A percentile compares a stretch with the other conserved stretches of the same genome.
These are phyloP conservation scores for Dendroctonus valens DNA, from an alignment of 1,140 invertebrate genomes.

Conservation along the genomic window DNA sequence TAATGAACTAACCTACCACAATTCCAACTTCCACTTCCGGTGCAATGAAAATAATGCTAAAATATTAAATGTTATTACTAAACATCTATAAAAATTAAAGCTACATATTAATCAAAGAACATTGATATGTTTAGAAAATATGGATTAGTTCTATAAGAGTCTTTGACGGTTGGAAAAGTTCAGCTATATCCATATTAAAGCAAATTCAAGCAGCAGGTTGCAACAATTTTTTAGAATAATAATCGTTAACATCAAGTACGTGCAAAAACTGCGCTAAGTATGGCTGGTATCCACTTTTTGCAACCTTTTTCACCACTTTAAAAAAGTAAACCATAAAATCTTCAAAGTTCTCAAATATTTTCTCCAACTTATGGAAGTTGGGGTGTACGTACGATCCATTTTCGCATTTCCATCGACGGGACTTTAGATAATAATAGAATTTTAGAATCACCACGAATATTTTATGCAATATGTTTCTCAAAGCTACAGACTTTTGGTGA, in stretches of 20 bases:
- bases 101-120: too few species aligned
- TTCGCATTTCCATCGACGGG: constrained; percentile 41
- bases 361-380: constrained; percentile 46
- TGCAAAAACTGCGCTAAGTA: constrained; percentile 45
- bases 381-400: constrained; percentile 43
- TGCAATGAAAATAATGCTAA: too few species aligned
- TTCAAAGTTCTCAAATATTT: constrained; percentile 47
- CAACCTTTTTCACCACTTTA: constrained; percentile 44
- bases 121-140: too few species aligned
- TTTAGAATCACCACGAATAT: constrained; percentile 69
- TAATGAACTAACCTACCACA: too few species aligned
- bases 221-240: constrained; percentile 38
- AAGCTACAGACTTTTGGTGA: constrained; percentile 63
- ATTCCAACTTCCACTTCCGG: too few species aligned
- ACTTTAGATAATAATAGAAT: constrained; percentile 60
- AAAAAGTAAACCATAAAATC: constrained; percentile 46
- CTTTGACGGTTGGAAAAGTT: too few species aligned
- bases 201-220: too few species aligned
- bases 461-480: constrained; percentile 63
- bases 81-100: too few species aligned
- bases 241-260: constrained; percentile 46
- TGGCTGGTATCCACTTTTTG: constrained; percentile 45
- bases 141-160: too few species aligned
- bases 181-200: too few species aligned
- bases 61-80: too few species aligned